Conservation (phyloP, 2,888 invertebrate genomes). For the Tineola bisselliella region DNA sequence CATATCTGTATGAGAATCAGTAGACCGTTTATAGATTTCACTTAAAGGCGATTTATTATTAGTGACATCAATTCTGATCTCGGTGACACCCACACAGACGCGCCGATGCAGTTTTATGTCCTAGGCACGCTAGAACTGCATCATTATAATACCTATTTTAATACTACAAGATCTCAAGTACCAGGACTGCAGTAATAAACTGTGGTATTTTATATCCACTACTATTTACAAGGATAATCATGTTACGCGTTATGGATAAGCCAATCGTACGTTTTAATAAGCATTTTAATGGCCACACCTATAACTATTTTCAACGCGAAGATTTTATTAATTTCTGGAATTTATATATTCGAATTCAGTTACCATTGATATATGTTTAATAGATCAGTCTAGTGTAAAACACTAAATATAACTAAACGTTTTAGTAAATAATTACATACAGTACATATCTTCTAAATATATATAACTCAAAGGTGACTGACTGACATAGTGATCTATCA, state of each 20-base stretch:
- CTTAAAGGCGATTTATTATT: background rate
- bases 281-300: background rate
- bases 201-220: conserved; percentile 10
- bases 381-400: no score
- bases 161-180: conserved; percentile 11
- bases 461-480: no score
- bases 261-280: conserved; percentile 1
- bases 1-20: no score
- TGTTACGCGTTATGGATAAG: conserved; percentile 2
- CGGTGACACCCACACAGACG: background rate
- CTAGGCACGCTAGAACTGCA: conserved; percentile 8
- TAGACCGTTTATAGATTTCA: background rate
- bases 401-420: no score
- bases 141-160: conserved; percentile 14
- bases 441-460: no score
- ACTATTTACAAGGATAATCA: conserved; percentile 8
- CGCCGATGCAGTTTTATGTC: background rate
- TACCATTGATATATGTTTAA: no score
- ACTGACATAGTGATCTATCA: no score
- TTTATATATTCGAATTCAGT: no score
- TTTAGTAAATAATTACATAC: no score
- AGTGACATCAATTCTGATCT: background rate
- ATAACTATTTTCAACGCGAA: background rate
- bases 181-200: conserved; percentile 5
- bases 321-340: no score